A percentile compares a stretch with the other conserved stretches of the same genome.
Conservation (phyloP, 2,113 vertebrate genomes). For the Phyllopteryx taeniolatus region DNA sequence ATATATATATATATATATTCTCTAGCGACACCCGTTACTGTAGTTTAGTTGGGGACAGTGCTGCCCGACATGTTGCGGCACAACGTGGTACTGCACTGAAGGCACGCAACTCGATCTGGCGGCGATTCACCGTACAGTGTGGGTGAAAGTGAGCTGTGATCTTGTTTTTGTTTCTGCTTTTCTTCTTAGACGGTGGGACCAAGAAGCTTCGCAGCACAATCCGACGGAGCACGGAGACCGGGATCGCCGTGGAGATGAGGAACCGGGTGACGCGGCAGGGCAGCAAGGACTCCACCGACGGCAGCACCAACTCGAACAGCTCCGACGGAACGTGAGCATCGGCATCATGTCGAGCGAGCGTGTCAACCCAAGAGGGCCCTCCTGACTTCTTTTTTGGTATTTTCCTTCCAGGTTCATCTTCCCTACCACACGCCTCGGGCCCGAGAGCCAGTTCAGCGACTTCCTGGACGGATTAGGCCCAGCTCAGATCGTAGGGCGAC, state of each 20-base stretch:
- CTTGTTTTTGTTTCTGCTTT: conserved; percentile 1
- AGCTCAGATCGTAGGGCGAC: conserved; percentile 94
- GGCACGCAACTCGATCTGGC: no score
- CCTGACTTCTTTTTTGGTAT: neutral
- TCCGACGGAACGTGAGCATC: conserved; percentile 92
- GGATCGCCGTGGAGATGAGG: conserved; percentile 96
- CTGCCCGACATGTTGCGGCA: neutral
- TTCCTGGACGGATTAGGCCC: conserved; percentile 95
- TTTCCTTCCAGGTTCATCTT: conserved; percentile 87
- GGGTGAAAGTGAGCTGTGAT: neutral
- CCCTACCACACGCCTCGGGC: conserved; percentile 87
- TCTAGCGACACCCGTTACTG: no score
- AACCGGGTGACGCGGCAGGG: conserved; percentile 91
- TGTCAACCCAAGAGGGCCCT: neutral
- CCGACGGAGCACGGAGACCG: conserved; percentile 94
- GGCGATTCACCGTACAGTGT: no score
- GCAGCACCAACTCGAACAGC: conserved; percentile 98
- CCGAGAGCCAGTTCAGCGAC: conserved; percentile 97
- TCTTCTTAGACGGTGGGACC: conserved; percentile 81
- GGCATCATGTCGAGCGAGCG: neutral
- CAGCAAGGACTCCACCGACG: conserved; percentile 94
- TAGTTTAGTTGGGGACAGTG: no score
- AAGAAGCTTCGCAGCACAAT: conserved; percentile 98
- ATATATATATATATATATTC: no score
- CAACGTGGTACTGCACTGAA: no score